phyloP scores from a whole-genome alignment of 2,797 vertebrate species.

The Mormyrops boulengeri region DNA sequence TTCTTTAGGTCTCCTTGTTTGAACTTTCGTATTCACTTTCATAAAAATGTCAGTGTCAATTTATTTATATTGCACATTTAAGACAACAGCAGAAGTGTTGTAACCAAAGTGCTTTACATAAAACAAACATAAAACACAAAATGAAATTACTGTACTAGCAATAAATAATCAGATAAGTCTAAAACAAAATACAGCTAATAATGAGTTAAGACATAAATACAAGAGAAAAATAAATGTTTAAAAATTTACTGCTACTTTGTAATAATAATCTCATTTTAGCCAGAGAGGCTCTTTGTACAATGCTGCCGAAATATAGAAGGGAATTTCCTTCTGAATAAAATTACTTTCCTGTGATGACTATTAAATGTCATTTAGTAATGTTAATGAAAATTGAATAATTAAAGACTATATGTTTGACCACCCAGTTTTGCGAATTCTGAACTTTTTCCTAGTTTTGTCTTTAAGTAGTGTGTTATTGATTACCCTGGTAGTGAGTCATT shows the following conservation, averaged over 20 bases:
- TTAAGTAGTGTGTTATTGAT: not conserved
- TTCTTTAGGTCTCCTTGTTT: no score
- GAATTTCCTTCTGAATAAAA: not conserved
- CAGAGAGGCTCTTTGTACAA: not conserved
- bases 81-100: not conserved
- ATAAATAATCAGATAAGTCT: not conserved
- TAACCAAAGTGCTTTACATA: no score
- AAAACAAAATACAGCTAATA: no score
- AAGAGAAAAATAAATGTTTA: not conserved
- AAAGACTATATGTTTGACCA: not conserved
- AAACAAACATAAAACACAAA: no score
- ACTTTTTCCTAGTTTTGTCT: not conserved
- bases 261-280: not conserved
- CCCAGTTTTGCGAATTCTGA: not conserved
- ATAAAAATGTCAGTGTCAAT: not conserved
- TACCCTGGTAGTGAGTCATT: no score
- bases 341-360: not conserved
- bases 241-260: no score
- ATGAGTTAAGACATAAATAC: no score
- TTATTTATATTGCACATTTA: not conserved
- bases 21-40: no score
- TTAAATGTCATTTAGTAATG: not conserved
- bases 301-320: not conserved
- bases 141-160: not conserved
- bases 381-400: not conserved